These are phyloP conservation scores for Hippocampus zosterae DNA, from an alignment of 2,113 vertebrate genomes.

Conservation along the genomic window DNA sequence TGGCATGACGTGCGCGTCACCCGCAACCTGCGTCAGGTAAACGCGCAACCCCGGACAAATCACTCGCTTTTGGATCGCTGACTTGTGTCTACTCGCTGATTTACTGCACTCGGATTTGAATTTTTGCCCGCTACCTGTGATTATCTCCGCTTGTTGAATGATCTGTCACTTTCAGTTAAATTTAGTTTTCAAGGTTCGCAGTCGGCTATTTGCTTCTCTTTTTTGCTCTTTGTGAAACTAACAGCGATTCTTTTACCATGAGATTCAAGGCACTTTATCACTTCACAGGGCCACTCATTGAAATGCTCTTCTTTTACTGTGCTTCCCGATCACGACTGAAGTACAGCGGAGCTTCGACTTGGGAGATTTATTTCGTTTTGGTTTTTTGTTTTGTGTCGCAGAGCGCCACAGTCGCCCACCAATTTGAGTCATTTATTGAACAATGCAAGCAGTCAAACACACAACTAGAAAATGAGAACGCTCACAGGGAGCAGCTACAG, in stretches of 20 bases:
- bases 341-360: not conserved
- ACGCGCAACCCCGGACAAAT: constrained; percentile 21
- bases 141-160: constrained; percentile 3
- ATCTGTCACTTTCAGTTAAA: not conserved
- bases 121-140: constrained; percentile 3
- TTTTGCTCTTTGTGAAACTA: constrained; percentile 1
- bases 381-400: no score
- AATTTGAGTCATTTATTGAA: no score
- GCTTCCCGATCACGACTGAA: not conserved
- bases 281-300: not conserved
- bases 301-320: not conserved
- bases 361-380: no score
- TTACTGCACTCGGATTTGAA: constrained; percentile 2
- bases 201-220: not conserved
- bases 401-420: no score
- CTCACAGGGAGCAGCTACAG: no score
- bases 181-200: constrained; percentile 13
- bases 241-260: constrained; percentile 22
- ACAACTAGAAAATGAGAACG: no score
- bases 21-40: constrained; percentile 97
- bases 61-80: not conserved
- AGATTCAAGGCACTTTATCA: not conserved
- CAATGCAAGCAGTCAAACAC: no score
- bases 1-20: constrained; percentile 94
- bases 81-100: not conserved